A percentile compares a stretch with the other conserved stretches of the same genome.
Conservation (phyloP, 2,797 vertebrate species). For the Avahi laniger region DNA sequence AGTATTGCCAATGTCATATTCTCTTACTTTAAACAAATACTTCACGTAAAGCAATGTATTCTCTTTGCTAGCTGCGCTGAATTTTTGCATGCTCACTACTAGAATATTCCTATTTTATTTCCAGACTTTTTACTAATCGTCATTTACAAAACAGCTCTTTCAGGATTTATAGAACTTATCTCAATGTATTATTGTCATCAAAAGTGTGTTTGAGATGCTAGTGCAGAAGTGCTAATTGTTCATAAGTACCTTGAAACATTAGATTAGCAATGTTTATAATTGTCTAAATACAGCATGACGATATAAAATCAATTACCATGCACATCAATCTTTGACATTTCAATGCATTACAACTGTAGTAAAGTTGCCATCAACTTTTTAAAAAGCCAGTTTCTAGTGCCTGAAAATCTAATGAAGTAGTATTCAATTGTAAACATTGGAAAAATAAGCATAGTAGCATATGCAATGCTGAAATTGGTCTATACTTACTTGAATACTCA, state of each 20-base stretch:
- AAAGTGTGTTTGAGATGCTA: slow-evolving; percentile 58
- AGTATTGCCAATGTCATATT: not conserved
- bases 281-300: slow-evolving; percentile 72
- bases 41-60: not conserved
- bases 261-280: slow-evolving; percentile 78
- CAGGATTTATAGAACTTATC: slow-evolving; percentile 54
- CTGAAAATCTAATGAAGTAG: slow-evolving; percentile 29
- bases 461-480: slow-evolving; percentile 44
- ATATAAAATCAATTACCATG: slow-evolving; percentile 77
- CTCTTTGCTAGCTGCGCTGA: not conserved
- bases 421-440: not conserved
- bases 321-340: slow-evolving; percentile 63
- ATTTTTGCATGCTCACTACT: not conserved
- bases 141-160: slow-evolving; percentile 31
- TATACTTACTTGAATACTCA: slow-evolving; percentile 81
- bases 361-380: slow-evolving; percentile 51
- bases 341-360: slow-evolving; percentile 1
- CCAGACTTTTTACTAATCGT: slow-evolving; percentile 41
- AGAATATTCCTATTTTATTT: slow-evolving; percentile 33
- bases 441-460: not conserved
- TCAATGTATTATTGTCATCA: not conserved
- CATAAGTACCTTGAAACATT: slow-evolving; percentile 75
- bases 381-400: not conserved
- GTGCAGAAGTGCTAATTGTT: slow-evolving; percentile 62
- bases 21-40: not conserved